Conservation (phyloP, 1,140 invertebrate genomes). For the Colletes gigas region DNA sequence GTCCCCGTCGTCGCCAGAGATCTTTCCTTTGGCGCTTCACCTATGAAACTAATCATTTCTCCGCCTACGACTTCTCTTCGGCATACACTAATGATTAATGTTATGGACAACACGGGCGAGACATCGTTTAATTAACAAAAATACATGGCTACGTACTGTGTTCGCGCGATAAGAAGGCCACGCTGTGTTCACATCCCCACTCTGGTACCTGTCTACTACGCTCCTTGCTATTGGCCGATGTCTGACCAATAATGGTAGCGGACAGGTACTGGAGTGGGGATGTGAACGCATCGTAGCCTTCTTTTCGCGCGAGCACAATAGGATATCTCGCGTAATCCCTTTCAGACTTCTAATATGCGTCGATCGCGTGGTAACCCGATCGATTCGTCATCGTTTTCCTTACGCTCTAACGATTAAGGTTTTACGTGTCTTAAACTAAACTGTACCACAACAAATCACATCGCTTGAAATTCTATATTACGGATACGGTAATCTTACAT, state of each 20-base stretch:
- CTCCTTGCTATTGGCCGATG: too few relatives aligned
- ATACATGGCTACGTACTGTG: slow-evolving; percentile 44
- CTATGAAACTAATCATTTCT: slow-evolving; percentile 44
- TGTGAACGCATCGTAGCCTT: too few relatives aligned
- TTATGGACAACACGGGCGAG: slow-evolving; percentile 46
- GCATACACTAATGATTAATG: slow-evolving; percentile 43
- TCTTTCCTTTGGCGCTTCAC: slow-evolving; percentile 14
- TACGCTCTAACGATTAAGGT: slow-evolving; percentile 16
- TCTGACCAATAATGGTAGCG: too few relatives aligned
- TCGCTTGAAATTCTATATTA: slow-evolving; percentile 30
- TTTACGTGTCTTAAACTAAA: slow-evolving; percentile 26
- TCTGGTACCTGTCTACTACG: too few relatives aligned
- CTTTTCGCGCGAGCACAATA: not conserved
- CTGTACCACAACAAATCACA: slow-evolving; percentile 43
- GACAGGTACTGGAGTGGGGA: too few relatives aligned
- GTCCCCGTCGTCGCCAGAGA: not conserved
- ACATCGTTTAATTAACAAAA: slow-evolving; percentile 61
- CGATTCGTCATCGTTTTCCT: slow-evolving; percentile 1
- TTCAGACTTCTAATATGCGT: slow-evolving; percentile 41
- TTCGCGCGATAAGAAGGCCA: too few relatives aligned
- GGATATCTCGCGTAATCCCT: slow-evolving; percentile 25
- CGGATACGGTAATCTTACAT: slow-evolving; percentile 18
- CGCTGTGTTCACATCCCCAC: too few relatives aligned
- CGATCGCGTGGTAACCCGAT: not conserved
- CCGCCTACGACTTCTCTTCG: not conserved